Evolutionary conservation across 2,888 invertebrate genomes (phyloP).

Genomic region (Cerastis leucographa): DNA sequence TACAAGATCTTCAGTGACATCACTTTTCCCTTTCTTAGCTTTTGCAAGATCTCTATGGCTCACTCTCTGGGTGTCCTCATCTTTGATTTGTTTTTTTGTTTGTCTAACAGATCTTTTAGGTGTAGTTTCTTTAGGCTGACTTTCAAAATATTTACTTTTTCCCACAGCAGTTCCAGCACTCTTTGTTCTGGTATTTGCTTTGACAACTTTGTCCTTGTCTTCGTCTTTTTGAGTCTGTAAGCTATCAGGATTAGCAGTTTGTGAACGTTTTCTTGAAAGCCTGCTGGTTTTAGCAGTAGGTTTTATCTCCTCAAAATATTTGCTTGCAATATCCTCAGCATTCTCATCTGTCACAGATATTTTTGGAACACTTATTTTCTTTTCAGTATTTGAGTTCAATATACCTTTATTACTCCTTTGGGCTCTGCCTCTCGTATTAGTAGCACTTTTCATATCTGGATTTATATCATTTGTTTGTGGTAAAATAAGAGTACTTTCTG

Average conservation of each 20-base stretch:
- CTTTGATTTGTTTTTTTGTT: constrained; percentile 71
- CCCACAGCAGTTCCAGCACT: constrained; percentile 75
- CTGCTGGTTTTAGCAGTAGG: constrained; percentile 38
- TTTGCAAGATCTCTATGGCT: constrained; percentile 83
- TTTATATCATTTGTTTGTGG: constrained; percentile 48
- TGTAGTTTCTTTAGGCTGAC: constrained; percentile 63
- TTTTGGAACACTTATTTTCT: constrained; percentile 69
- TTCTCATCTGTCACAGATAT: constrained; percentile 75
- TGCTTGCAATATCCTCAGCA: constrained; percentile 73
- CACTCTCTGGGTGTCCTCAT: constrained; percentile 75
- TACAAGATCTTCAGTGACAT: constrained; percentile 89
- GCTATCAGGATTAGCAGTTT: constrained; percentile 67
- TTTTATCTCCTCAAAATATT: constrained; percentile 75
- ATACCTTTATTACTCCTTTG: constrained; percentile 57
- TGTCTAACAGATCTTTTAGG: constrained; percentile 67
- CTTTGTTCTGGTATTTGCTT: constrained; percentile 76
- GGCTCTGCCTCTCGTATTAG: constrained; percentile 33
- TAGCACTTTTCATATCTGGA: constrained; percentile 36
- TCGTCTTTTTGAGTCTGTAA: constrained; percentile 34
- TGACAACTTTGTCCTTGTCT: constrained; percentile 48
- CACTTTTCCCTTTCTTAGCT: constrained; percentile 74
- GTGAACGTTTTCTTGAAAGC: constrained; percentile 70
- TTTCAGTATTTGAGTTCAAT: constrained; percentile 25
- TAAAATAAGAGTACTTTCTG: constrained; percentile 18
- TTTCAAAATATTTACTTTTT: constrained; percentile 83